Percentiles rank a stretch among this genome's conserved stretches.
These are phyloP conservation scores for Peromyscus eremicus DNA, from an alignment of 2,797 vertebrate genomes.

Conservation along the genomic window DNA sequence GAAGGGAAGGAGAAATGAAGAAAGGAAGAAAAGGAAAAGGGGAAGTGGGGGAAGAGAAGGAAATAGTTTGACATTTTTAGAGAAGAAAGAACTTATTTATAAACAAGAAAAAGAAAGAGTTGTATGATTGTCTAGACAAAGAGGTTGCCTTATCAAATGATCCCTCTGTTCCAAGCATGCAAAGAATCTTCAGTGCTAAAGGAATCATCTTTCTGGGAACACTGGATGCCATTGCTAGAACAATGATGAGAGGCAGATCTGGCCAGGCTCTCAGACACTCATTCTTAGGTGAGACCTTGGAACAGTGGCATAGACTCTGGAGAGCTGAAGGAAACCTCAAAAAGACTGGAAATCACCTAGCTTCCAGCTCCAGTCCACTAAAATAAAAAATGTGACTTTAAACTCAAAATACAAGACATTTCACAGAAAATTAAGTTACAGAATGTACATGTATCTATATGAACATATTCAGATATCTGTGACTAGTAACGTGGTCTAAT, in stretches of 20 bases:
- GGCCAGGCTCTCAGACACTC: not conserved
- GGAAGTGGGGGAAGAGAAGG: not conserved
- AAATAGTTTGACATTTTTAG: not conserved
- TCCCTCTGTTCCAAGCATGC: not conserved
- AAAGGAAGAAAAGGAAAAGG: not conserved
- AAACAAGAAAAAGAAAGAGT: constrained; percentile 9
- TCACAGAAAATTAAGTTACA: constrained; percentile 28
- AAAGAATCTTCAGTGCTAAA: not conserved
- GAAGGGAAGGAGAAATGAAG: not conserved
- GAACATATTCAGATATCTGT: not conserved
- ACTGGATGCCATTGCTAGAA: not conserved
- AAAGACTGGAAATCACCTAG: not conserved
- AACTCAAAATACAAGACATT: constrained; percentile 17
- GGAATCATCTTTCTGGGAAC: not conserved
- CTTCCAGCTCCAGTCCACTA: not conserved
- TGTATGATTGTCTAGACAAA: not conserved
- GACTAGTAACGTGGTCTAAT: not conserved
- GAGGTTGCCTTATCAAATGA: not conserved
- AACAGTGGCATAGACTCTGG: not conserved
- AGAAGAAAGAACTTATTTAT: not conserved
- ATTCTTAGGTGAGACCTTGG: not conserved
- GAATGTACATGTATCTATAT: not conserved
- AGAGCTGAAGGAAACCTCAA: not conserved
- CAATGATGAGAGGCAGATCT: not conserved
- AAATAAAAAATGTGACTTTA: not conserved